Base-by-base conservation (phyloP, 2,113 vertebrate species). In the Apodemus speciosus region DNA sequence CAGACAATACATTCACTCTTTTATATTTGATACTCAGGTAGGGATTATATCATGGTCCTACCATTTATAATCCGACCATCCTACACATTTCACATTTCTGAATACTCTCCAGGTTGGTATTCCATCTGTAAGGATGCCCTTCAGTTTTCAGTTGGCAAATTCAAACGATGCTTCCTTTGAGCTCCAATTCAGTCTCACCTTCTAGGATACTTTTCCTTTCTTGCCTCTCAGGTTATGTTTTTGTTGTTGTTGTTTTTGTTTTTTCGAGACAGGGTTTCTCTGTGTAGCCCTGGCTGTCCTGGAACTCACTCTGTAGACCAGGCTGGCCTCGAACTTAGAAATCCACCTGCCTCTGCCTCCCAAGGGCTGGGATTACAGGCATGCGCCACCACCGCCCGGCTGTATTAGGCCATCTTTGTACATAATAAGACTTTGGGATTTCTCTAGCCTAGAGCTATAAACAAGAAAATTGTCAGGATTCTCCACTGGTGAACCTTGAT, bases 61-160 rank as follows among this genome's bases (percentile, higher is more conserved):
- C 56, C 14, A 35, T 27, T 25, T 71, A 51, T 51, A 43, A 66
- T 91, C n/a, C 72, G 58, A 69, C 72, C 56, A 71, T 62, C 56
- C n/a, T 79, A 75, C 75, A 93, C 71, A 73, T 73, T 66, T 89
- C 32, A 38, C 53, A 73, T 88, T 84, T 94, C 79, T 91, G 30
- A 95, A 86, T 40, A 60, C 66, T n/a, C 38, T n/a, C 49, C 88
- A 15, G 14, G 6, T 40, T 43, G 38, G 23, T 85, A 2, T 95
- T 94, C 80, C 38, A 91, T 95, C 51, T 53, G 23, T 66, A 43
- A 53, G 84, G 56, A 71, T 90, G 25, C 2, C 38, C 71, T 80
- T 60, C n/a, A 6, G 2, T 76, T 94, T 90, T 75, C 46, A 79
- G 64, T n/a, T 95, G 81, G 69, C 20, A 75, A 51, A 73, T 79